These are phyloP conservation scores for Dendropsophus ebraccatus DNA, from an alignment of 2,113 vertebrate genomes.

Conservation along the genomic window DNA sequence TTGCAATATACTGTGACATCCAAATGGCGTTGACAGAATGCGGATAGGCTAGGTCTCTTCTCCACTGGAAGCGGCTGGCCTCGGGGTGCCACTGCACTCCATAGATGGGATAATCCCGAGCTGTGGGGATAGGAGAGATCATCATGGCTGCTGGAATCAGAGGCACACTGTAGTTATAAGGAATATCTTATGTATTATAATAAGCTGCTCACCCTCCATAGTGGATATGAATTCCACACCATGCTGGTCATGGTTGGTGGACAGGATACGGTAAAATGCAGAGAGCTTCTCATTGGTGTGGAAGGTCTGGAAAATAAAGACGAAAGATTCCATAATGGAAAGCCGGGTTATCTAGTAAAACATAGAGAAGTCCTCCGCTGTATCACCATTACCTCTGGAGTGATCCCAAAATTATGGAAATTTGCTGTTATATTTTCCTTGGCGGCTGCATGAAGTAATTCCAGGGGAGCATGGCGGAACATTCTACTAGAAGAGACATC, in stretches of 20 bases:
- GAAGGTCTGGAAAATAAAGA: slow-evolving; percentile 46
- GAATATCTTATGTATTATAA: no score
- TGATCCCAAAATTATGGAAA: slow-evolving; percentile 77
- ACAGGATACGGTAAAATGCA: slow-evolving; percentile 74
- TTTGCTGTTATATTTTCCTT: slow-evolving; percentile 77
- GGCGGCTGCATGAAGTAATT: slow-evolving; percentile 68
- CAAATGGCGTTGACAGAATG: slow-evolving; percentile 74
- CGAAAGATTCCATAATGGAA: background rate
- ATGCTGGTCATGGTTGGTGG: slow-evolving; percentile 74
- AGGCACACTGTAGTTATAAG: no score
- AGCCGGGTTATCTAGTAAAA: background rate
- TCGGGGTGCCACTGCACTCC: slow-evolving; percentile 84
- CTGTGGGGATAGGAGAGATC: background rate
- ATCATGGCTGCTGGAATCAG: no score
- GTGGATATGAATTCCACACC: slow-evolving; percentile 76
- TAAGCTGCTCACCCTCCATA: slow-evolving; percentile 72
- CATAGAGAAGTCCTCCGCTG: no score
- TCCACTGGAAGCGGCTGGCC: slow-evolving; percentile 79
- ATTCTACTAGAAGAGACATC: slow-evolving; percentile 71
- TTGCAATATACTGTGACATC: slow-evolving; percentile 71
- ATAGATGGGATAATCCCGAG: slow-evolving; percentile 74
- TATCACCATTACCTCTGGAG: slow-evolving; percentile 66
- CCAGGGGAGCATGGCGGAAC: slow-evolving; percentile 69
- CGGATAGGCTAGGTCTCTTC: slow-evolving; percentile 65
- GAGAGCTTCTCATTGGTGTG: slow-evolving; percentile 68